These are phyloP conservation scores for Artibeus lituratus DNA, from an alignment of 2,797 vertebrate genomes.

Conservation along the genomic window DNA sequence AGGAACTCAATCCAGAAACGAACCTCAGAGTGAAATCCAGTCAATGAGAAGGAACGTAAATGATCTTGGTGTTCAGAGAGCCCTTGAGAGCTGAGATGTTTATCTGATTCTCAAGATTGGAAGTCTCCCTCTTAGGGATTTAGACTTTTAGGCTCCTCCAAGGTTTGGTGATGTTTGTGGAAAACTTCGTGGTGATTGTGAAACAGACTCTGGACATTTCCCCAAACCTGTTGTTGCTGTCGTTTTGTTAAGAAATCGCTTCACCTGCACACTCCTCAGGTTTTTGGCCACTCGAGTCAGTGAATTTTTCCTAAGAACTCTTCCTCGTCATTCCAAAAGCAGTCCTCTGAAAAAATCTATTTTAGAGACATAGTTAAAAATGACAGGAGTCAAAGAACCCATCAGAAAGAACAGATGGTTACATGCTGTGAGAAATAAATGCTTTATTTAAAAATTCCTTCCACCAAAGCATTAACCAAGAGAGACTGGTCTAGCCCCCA, in stretches of 20 bases:
- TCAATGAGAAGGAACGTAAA: neutral
- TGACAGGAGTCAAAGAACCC: constrained; percentile 38
- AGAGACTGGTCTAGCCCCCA: neutral
- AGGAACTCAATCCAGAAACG: neutral
- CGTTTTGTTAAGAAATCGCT: neutral
- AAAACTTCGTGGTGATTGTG: neutral
- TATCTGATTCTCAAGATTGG: neutral
- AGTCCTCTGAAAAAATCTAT: neutral
- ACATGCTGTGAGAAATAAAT: constrained; percentile 24
- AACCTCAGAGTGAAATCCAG: neutral
- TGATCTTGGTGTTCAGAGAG: neutral
- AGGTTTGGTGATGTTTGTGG: neutral
- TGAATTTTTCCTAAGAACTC: constrained; percentile 2
- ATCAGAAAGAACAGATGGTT: constrained; percentile 40
- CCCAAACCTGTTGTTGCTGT: neutral
- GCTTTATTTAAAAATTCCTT: constrained; percentile 44
- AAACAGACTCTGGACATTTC: neutral
- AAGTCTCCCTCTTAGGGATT: neutral
- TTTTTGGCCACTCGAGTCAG: neutral
- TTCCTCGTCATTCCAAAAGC: constrained; percentile 15
- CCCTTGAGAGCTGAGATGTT: neutral
- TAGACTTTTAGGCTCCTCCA: neutral
- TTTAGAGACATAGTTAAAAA: constrained; percentile 38
- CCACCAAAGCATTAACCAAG: constrained; percentile 19
- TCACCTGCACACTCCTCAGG: neutral